Evolutionary conservation across 1,140 invertebrate genomes (phyloP), one percentile per base, ranked within the genome.

Genomic region (Plutomurus gul): DNA sequence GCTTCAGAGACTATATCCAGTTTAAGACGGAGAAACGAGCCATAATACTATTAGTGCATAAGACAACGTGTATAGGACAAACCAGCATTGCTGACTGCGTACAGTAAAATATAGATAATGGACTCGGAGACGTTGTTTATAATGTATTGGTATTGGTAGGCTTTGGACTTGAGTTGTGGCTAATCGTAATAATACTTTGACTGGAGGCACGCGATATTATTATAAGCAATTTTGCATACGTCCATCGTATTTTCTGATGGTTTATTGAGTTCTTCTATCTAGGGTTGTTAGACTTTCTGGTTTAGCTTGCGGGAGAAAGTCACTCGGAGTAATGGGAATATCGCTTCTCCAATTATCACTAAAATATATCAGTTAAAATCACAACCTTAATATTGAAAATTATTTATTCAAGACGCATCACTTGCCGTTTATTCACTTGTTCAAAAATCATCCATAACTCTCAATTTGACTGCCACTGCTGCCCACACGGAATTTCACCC

Each of bases 121-220:
- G n/a, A n/a, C n/a, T n/a, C n/a, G n/a, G 56, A 30, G 56, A 65
- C 27, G 56, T 65, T 65, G 30, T 65, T 3, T 36, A 65, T 65
- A 33, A 65, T 65, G 30, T 65, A 65, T 65, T n/a, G 11, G 56
- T 65, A 18, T 47, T 1, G 43, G 20, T 5, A 18, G n/a, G 43
- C 5, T 18, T 47, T 8, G 43, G 10, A 47, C 16, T 47, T 51
- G 47, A 65, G 30, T 36, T 65, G 56, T 65, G 56, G 56, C 56
- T 65, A 36, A 65, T 65, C 56, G 56, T 65, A 65, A 65, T 65
- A 65, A 65, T 65, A 65, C 30, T 65, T 65, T 65, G 56, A 65
- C 30, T 65, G 30, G 56, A 65, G 56, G 56, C 56, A 65, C 56
- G 56, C 56, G 56, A 65, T 65, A 33, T 51, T 65, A 33, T 51